phyloP scores from a whole-genome alignment of 2,113 vertebrate species.

The Equus przewalskii region DNA sequence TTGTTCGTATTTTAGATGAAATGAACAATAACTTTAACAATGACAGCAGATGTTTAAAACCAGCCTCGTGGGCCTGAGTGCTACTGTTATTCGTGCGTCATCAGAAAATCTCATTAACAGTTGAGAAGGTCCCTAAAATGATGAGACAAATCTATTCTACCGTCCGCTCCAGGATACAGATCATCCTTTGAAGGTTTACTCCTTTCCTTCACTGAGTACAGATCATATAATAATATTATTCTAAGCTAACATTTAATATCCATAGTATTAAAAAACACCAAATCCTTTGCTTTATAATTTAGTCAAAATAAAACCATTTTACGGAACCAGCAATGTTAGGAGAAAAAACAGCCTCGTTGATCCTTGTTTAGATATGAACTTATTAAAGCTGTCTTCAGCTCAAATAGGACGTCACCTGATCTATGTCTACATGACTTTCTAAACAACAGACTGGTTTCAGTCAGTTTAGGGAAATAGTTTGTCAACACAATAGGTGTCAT shows the following conservation, averaged over 20 bases:
- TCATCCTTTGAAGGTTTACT: background rate
- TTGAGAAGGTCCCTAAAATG: conserved; percentile 3
- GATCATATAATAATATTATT: background rate
- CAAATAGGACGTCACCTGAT: background rate
- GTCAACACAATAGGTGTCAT: background rate
- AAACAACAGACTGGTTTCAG: background rate
- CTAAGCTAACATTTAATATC: background rate
- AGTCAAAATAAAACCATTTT: conserved; percentile 23
- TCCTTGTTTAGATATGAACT: background rate
- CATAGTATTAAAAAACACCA: background rate
- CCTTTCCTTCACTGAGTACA: conserved; percentile 29
- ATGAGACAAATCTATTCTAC: conserved; percentile 1
- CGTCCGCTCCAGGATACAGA: background rate
- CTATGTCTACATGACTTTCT: background rate
- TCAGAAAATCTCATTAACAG: conserved; percentile 15
- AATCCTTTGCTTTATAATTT: background rate
- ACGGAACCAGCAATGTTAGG: background rate
- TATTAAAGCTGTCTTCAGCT: background rate
- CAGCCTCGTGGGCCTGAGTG: background rate
- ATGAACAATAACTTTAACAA: conserved; percentile 26
- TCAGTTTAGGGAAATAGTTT: background rate
- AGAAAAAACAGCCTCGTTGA: background rate
- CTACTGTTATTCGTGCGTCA: background rate
- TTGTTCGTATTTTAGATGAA: conserved; percentile 59
- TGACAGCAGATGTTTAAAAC: conserved; percentile 56